Evolutionary conservation across 2,797 vertebrate genomes (phyloP), one percentile per base, ranked within the genome.

Genomic region (Sebastes variabilis): DNA sequence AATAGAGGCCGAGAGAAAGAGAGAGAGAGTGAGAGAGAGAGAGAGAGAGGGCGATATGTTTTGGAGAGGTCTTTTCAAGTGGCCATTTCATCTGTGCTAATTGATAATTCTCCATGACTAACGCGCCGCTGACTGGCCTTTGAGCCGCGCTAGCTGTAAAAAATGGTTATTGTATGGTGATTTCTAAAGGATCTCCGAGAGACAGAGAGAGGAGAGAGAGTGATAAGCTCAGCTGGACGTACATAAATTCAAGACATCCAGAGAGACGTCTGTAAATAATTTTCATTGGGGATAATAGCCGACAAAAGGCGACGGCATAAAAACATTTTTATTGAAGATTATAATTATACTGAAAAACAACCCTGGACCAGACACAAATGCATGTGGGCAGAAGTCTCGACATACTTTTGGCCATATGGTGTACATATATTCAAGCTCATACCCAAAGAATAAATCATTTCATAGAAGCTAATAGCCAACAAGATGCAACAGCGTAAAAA

Each of bases 41-140:
- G 75, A 83, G 83, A 59, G 81, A 87, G 90, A 86, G 81, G 77
- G 76, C 69, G 73, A 90, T 89, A 80, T 90, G 71, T 90, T 93
- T 90, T 79, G 89, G 89, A 94, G 92, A 90, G 88, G 88, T 89
- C 85, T 91, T 92, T 93, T 95, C 87, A 94, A 94, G 89, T 92
- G 91, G 88, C 89, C 91, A 94, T 94, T 94, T 94, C 91, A 94
- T 90, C 91, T 92, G 86, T 86, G 88, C 90, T 94, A 95, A 95
- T 94, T 95, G 93, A 93, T 94, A 94, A 94, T 93, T 87, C 89
- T 87, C 89, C 84, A 68, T 93, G 91, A 93, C 91, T 95, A 92
- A 94, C 86, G 54, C 69, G 72, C 86, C 59, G 77, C 87, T 80
- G 88, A 89, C 90, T 90, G 88, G 92, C 93, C 92, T 93, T 92